Evolutionary conservation across 1,140 invertebrate genomes (phyloP).

Genomic region (Mamestra configurata): DNA sequence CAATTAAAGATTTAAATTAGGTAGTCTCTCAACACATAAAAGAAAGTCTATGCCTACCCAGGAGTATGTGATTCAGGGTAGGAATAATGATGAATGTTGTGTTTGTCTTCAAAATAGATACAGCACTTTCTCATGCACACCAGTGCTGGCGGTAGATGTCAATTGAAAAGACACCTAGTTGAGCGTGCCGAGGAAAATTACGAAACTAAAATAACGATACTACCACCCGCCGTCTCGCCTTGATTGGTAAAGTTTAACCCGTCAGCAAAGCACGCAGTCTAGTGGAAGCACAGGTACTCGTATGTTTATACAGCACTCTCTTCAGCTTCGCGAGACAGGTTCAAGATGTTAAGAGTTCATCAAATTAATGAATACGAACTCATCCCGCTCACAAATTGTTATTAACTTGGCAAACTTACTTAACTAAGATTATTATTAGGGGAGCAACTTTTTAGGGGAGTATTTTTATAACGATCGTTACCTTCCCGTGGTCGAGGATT

Average conservation of each 20-base stretch:
- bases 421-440: conserved; percentile 27
- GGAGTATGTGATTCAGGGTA: too few species aligned
- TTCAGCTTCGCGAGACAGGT: not conserved
- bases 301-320: not conserved
- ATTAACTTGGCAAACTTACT: conserved; percentile 40
- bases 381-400: conserved; percentile 38
- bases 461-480: conserved; percentile 30
- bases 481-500: conserved; percentile 21
- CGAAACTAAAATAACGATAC: too few species aligned
- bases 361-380: conserved; percentile 32
- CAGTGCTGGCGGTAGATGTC: too few species aligned
- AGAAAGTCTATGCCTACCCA: too few species aligned
- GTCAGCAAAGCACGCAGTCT: too few species aligned
- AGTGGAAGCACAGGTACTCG: not conserved
- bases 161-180: too few species aligned
- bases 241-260: not conserved
- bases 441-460: conserved; percentile 14
- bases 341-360: conserved; percentile 34
- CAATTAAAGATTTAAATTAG: too few species aligned
- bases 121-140: too few species aligned
- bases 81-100: too few species aligned
- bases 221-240: not conserved
- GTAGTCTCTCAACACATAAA: too few species aligned
- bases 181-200: too few species aligned
- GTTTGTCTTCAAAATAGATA: too few species aligned